A percentile compares a stretch with the other conserved stretches of the same genome.
Conservation (phyloP, 2,113 vertebrate species). For the Rhinolophus ferrumequinum region DNA sequence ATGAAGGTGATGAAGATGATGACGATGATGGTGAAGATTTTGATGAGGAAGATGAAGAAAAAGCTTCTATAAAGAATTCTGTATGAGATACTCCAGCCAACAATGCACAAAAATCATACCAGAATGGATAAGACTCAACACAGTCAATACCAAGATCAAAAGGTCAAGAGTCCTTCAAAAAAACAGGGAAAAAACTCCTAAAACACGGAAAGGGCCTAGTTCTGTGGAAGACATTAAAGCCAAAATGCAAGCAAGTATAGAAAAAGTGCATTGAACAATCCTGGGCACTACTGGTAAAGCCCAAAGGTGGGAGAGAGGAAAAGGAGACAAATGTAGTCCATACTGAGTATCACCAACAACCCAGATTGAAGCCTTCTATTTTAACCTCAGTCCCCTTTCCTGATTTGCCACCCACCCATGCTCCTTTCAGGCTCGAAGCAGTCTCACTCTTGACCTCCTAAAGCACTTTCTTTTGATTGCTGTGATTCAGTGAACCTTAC, state of each 20-base stretch:
- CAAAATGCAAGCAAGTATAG: neutral
- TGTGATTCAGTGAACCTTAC: conserved; percentile 3
- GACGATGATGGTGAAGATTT: too few species aligned
- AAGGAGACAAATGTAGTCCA: conserved; percentile 71
- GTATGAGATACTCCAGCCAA: too few species aligned
- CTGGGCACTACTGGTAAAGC: conserved; percentile 69
- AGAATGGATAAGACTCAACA: too few species aligned
- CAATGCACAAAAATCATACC: too few species aligned
- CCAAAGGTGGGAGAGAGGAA: conserved; percentile 72
- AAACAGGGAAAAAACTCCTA: too few species aligned
- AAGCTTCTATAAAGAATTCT: too few species aligned
- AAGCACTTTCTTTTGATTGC: conserved; percentile 4
- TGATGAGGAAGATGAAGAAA: too few species aligned
- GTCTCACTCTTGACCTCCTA: neutral
- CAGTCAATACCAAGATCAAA: too few species aligned
- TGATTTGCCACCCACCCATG: conserved; percentile 20
- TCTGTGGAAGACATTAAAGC: too few species aligned
- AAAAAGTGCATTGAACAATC: conserved; percentile 50
- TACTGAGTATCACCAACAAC: conserved; percentile 64
- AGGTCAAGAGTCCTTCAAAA: too few species aligned
- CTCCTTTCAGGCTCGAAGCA: conserved; percentile 42
- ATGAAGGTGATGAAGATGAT: too few species aligned
- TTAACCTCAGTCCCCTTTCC: conserved; percentile 61
- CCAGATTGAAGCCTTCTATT: conserved; percentile 67
- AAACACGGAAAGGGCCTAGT: too few species aligned